Base-by-base conservation (phyloP, 37 sponge, comb jelly and placozoan genomes). In the Aphrocallistes beatrix region DNA sequence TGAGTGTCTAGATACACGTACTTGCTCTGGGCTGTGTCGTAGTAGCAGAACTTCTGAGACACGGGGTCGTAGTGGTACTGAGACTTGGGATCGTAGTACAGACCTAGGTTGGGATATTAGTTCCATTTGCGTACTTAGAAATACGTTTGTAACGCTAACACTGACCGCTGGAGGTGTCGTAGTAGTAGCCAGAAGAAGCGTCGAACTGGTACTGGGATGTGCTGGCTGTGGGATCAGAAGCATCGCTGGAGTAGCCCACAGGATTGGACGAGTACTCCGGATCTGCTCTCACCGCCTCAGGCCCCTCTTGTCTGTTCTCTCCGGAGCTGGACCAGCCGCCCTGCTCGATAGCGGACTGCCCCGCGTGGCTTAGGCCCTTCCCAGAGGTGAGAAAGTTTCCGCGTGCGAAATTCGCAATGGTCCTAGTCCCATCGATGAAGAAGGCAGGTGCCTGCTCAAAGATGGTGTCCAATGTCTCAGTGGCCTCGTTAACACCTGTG, bases 41-140 rank as follows among this genome's bases (percentile, higher is more conserved):
- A 95, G 83, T 94, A 94, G 85, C 94, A 98, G 40, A 95, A 95
- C 81, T 92, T 88, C 34, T 88, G 89, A 38, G 96, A 92, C 81
- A 89, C 83, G 50, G 91, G 87, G 89, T 97, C 94, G 91, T 97
- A 97, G 83, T 94, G 91, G 82, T 96, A 96, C 97, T 93, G 86
- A 37, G 97, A 90, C 36, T 92, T 93, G 8, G 96, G 93, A 81
- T 98, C 99, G 86, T 95, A 95, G 88, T 97, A 95, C 36, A 97
- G 87, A 51, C 89, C 89, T 60, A 60, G 28, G n/a, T n/a, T n/a
- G n/a, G n/a, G n/a, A n/a, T n/a, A n/a, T n/a, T n/a, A 30, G 82
- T 51, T 10, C 39, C 16, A 38, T 85, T 51, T 38, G 51, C 60
- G 85, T n/a, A n/a, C n/a, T n/a, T n/a, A n/a, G n/a, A n/a, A n/a